Conservation (phyloP, 2,113 vertebrate species). For the Gopherus evgoodei region DNA sequence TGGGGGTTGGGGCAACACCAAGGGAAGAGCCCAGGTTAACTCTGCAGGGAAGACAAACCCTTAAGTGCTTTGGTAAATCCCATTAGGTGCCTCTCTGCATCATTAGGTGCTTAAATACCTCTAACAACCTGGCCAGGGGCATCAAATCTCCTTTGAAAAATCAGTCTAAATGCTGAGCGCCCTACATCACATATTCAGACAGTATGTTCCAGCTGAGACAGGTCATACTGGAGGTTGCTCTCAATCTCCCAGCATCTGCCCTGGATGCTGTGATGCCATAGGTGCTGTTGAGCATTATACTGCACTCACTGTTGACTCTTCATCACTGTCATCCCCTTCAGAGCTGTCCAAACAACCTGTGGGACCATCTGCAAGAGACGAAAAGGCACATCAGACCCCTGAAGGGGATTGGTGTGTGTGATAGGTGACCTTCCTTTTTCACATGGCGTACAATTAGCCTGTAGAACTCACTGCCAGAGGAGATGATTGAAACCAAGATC, state of each 20-base stretch:
- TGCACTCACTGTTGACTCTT: not conserved
- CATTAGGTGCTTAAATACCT: not conserved
- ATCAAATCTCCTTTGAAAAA: not conserved
- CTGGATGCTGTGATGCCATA: no score
- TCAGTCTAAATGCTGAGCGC: not conserved
- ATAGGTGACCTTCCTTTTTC: not conserved
- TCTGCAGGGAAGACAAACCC: not conserved
- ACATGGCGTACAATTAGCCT: not conserved
- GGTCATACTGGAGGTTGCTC: not conserved
- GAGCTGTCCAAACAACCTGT: not conserved
- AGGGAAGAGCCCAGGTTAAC: not conserved
- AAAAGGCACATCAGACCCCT: accelerated
- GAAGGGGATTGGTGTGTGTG: not conserved
- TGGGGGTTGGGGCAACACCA: not conserved
- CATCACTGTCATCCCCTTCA: not conserved
- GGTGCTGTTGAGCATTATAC: not conserved
- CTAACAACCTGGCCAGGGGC: not conserved
- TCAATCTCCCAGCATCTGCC: not conserved
- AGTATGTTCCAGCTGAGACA: not conserved
- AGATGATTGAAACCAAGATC: not conserved
- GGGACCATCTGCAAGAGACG: not conserved
- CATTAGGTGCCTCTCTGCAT: not conserved
- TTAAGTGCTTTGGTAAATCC: not conserved
- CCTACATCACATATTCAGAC: not conserved
- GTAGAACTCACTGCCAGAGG: not conserved